These are phyloP conservation scores for Sphyrna mokarran DNA, from an alignment of 2,113 vertebrate genomes.

Conservation along the genomic window DNA sequence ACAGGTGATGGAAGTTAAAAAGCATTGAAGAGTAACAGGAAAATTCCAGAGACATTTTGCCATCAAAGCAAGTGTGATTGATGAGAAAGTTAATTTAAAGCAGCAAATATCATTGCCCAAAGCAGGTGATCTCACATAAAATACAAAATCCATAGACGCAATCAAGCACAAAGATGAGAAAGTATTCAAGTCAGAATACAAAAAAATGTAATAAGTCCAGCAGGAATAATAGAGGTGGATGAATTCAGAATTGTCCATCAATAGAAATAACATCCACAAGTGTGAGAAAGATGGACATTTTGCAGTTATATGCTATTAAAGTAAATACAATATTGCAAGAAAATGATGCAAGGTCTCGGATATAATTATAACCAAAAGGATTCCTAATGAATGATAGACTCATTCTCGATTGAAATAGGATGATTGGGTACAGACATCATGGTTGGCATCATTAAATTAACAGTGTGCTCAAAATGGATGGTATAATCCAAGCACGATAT, in stretches of 20 bases:
- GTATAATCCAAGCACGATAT: neutral
- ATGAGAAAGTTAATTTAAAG: conserved; percentile 28
- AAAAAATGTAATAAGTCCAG: neutral
- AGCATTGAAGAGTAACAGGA: neutral
- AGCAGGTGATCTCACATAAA: neutral
- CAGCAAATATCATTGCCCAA: neutral
- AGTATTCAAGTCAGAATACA: neutral
- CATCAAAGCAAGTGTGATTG: neutral
- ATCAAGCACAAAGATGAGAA: conserved; percentile 7
- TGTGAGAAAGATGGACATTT: neutral
- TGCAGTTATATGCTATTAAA: neutral
- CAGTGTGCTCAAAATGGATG: neutral
- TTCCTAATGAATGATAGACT: neutral
- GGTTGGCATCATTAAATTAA: neutral
- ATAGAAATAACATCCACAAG: neutral
- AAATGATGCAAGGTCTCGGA: neutral
- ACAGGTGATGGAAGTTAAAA: neutral
- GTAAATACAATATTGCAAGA: neutral
- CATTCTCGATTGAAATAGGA: neutral
- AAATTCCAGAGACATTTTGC: neutral
- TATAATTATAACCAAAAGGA: neutral
- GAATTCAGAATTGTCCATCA: neutral
- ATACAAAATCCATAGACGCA: conserved; percentile 13
- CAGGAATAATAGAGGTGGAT: neutral
- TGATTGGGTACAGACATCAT: neutral